Evolutionary conservation across 1,140 invertebrate genomes (phyloP).

Genomic region (Euschistus heros): DNA sequence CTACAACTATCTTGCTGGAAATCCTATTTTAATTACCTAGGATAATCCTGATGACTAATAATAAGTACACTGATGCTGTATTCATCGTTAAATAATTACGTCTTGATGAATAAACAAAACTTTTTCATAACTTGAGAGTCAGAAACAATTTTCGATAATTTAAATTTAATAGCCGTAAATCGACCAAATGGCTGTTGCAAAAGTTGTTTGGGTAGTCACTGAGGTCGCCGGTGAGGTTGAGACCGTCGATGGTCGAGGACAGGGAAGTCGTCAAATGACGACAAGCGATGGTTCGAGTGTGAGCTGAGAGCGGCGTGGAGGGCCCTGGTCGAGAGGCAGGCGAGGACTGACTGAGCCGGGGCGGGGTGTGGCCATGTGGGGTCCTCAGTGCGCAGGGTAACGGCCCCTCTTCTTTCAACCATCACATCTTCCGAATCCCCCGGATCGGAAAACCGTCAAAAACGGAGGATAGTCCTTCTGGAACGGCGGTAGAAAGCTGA

Average conservation of each 20-base stretch:
- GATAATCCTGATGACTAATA: background rate
- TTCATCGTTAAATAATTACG: slow-evolving; percentile 21
- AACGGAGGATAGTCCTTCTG: too few species aligned
- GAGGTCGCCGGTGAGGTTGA: background rate
- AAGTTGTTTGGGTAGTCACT: background rate
- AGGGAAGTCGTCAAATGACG: background rate
- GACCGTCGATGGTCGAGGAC: background rate
- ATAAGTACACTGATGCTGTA: slow-evolving; percentile 1
- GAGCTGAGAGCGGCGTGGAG: background rate
- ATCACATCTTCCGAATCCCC: too few species aligned
- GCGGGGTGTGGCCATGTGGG: background rate
- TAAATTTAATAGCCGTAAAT: background rate
- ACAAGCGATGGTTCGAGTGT: background rate
- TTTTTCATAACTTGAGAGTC: background rate
- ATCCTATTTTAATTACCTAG: background rate
- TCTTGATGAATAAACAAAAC: background rate
- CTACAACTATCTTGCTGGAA: too few species aligned
- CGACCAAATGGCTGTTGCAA: background rate
- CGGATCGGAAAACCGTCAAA: too few species aligned
- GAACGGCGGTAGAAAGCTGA: too few species aligned
- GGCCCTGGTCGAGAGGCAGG: background rate
- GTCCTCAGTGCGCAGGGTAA: too few species aligned
- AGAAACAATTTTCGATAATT: background rate
- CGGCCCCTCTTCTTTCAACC: too few species aligned
- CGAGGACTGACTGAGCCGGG: background rate